Conservation (phyloP, 1,140 invertebrate species). For the Bombus soroeensis region DNA sequence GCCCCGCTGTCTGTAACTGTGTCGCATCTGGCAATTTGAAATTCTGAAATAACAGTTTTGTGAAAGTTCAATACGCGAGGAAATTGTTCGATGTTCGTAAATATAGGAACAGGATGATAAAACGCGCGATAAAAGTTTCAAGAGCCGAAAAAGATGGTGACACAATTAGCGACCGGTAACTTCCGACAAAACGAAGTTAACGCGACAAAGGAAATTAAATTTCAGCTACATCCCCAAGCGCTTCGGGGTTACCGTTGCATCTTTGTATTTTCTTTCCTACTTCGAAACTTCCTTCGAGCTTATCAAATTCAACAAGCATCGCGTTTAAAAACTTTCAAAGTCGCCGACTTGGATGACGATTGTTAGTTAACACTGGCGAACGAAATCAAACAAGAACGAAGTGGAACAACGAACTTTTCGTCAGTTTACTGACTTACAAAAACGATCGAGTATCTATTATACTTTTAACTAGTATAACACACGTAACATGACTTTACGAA, state of each 20-base stretch:
- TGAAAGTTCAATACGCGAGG: too few relatives aligned
- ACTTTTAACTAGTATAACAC: too few relatives aligned
- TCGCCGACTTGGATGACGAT: background rate
- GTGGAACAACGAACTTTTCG: background rate
- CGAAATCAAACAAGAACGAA: background rate
- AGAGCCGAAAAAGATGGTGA: slow-evolving; percentile 14
- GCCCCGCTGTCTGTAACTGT: too few relatives aligned
- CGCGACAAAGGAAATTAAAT: slow-evolving; percentile 42
- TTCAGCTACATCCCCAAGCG: background rate
- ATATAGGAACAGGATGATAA: background rate
- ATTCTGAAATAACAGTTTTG: too few relatives aligned
- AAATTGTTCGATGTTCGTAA: too few relatives aligned
- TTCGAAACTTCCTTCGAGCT: slow-evolving; percentile 5
- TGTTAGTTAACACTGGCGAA: background rate
- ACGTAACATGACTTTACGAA: too few relatives aligned
- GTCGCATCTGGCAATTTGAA: too few relatives aligned
- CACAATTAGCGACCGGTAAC: slow-evolving; percentile 42
- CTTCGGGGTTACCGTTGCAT: slow-evolving; percentile 4
- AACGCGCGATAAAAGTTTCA: background rate
- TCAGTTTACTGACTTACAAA: too few relatives aligned
- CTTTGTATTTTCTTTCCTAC: background rate
- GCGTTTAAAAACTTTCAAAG: background rate
- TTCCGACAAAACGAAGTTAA: slow-evolving; percentile 31
- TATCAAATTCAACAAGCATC: background rate
- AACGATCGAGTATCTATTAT: too few relatives aligned